phyloP scores from a whole-genome alignment of 1,140 invertebrate genomes.

The Amphibalanus amphitrite region DNA sequence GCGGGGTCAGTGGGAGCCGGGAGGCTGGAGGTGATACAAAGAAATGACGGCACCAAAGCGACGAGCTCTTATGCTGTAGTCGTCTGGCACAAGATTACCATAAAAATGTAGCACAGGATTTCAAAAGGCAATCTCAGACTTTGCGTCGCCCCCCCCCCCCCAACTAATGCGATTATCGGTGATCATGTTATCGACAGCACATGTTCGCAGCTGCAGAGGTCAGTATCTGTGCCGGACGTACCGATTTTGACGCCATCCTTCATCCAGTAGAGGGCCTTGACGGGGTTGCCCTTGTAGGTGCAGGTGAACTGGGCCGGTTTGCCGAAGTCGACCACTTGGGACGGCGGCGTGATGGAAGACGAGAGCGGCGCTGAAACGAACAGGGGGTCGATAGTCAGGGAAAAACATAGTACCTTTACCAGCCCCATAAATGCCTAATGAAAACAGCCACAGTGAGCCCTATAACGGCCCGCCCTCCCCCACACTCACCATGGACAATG shows the following conservation, averaged over 20 bases:
- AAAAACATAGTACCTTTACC: no score
- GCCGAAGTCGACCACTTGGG: conserved; percentile 82
- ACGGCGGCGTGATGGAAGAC: conserved; percentile 67
- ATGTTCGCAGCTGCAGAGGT: neutral
- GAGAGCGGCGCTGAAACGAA: conserved; percentile 39
- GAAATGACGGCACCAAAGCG: no score
- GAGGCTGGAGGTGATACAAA: no score
- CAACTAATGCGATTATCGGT: neutral
- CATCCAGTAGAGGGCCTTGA: conserved; percentile 74
- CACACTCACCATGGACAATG: conserved; percentile 53
- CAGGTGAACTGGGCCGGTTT: conserved; percentile 75
- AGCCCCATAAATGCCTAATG: no score
- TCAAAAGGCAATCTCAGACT: no score
- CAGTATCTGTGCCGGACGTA: conserved; percentile 31
- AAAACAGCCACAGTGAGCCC: no score
- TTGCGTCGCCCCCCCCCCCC: no score
- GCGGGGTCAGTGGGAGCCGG: no score
- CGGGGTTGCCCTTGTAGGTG: conserved; percentile 73
- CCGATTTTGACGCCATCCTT: conserved; percentile 49
- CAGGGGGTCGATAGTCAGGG: no score
- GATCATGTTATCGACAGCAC: neutral
- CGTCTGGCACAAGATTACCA: no score
- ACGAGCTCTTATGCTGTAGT: no score
- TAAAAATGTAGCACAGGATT: conserved; percentile 86
- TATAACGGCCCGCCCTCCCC: no score